phyloP scores from a whole-genome alignment of 2,797 vertebrate genomes.

The Psittacula echo region DNA sequence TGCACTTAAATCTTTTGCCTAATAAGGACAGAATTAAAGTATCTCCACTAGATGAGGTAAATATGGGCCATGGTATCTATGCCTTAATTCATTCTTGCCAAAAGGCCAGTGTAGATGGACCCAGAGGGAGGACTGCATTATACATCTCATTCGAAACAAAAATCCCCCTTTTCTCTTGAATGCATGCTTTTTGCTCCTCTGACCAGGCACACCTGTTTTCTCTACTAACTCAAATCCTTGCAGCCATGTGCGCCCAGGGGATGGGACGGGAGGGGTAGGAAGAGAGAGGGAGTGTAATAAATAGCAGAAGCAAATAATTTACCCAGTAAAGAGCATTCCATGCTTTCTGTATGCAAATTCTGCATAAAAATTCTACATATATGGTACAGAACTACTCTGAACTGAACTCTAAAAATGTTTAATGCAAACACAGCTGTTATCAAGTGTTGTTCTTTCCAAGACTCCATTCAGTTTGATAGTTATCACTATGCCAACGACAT shows the following conservation, averaged over 20 bases:
- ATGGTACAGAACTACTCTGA: slow-evolving; percentile 66
- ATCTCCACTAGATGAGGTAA: slow-evolving; percentile 22
- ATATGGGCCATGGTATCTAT: neutral
- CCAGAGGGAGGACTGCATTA: slow-evolving; percentile 60
- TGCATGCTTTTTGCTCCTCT: slow-evolving; percentile 50
- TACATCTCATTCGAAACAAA: slow-evolving; percentile 52
- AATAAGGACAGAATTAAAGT: slow-evolving; percentile 40
- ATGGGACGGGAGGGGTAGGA: neutral
- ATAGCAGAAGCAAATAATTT: slow-evolving; percentile 76
- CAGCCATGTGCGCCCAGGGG: slow-evolving; percentile 72
- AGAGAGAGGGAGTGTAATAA: slow-evolving; percentile 58
- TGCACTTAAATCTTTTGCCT: slow-evolving; percentile 8
- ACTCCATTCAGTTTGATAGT: slow-evolving; percentile 71
- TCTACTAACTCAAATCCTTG: slow-evolving; percentile 71
- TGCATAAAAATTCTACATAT: slow-evolving; percentile 71
- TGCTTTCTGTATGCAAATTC: slow-evolving; percentile 76
- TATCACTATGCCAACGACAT: slow-evolving; percentile 62
- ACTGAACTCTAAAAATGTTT: slow-evolving; percentile 72
- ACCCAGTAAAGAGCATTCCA: slow-evolving; percentile 69
- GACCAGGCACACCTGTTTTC: slow-evolving; percentile 79
- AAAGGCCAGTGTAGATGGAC: slow-evolving; percentile 39
- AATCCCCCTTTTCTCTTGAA: slow-evolving; percentile 59
- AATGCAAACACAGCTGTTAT: slow-evolving; percentile 77
- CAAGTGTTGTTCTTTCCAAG: slow-evolving; percentile 72
- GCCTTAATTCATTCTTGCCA: slow-evolving; percentile 44